Percentiles rank a stretch among this genome's conserved stretches.
phyloP scores from a whole-genome alignment of 2,888 invertebrate genomes.

The Flabesymbios commensalis region DNA sequence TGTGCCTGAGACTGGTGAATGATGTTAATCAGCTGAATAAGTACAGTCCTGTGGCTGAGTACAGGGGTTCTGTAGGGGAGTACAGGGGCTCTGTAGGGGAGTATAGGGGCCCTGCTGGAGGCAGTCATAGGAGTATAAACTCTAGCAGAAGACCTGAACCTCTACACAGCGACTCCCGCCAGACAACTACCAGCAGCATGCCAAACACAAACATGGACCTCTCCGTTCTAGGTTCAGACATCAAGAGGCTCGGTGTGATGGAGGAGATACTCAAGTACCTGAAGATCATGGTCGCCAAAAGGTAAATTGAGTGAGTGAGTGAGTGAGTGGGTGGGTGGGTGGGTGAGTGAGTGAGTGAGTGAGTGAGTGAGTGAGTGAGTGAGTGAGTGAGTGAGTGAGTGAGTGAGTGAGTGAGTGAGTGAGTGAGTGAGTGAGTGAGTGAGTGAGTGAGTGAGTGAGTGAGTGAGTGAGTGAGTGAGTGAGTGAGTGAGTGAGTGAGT shows the following conservation, averaged over 20 bases:
- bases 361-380: conserved; percentile 26
- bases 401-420: conserved; percentile 25
- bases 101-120: neutral
- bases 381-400: conserved; percentile 26
- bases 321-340: no score
- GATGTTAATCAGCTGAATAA: conserved; percentile 3
- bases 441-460: conserved; percentile 22
- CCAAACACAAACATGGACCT: no score
- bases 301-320: conserved; percentile 17
- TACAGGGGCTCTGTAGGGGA: no score
- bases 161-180: no score
- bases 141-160: no score
- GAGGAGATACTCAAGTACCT: conserved; percentile 50
- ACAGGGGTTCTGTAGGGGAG: neutral
- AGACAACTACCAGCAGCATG: neutral
- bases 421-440: conserved; percentile 23
- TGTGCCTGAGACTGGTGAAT: conserved; percentile 26
- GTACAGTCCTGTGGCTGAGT: neutral
- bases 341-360: conserved; percentile 26
- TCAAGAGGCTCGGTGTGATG: conserved; percentile 35
- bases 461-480: conserved; percentile 18
- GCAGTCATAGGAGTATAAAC: neutral
- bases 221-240: no score
- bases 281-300: conserved; percentile 47
- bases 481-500: conserved; percentile 21